Base-by-base conservation (phyloP, 2,113 vertebrate genomes). In the Apus apus region DNA sequence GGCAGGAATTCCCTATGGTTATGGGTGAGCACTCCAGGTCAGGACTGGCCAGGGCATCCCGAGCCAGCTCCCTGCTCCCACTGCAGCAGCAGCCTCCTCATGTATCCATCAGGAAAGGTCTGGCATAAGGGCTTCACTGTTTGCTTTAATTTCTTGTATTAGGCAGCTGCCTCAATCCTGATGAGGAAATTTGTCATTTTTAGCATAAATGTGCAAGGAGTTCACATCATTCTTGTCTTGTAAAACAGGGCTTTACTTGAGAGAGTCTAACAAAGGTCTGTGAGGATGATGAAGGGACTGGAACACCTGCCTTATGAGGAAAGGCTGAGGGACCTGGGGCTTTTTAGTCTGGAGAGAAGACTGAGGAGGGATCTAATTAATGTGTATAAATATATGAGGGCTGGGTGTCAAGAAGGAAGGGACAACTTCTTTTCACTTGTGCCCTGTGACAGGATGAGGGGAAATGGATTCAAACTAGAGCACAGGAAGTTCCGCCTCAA, bases 11-110 rank as follows among this genome's bases (percentile, higher is more conserved):
- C 27, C 19, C 38, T 29, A 51, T 11, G 30, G 7, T 22, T 11
- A 5, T 13, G 51, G 0, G 5, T 18, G 53, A 27, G 48, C 6
- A 0, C 67, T 65, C n/a, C 1, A 5, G 50, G 23, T 19, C 17
- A 11, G 15, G 26, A 5, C 72, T 70, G 7, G 48, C 4, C 4
- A 13, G 40, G 40, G 14, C 34, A 23, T 57, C 58, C 38, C 8
- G 11, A 56, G 46, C 60, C 18, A 6, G 51, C 19, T 27, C 48
- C 48, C 26, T n/a, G 50, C 58, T 36, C 1, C 40, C 56, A 0
- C 29, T 60, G 56, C 54, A 34, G 46, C 13, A 60, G 25, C 72
- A 22, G 34, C 51, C 46, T 53, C 43, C 40, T 62, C 4, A 0
- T 7, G 30, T 40, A 15, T 36, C 46, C 27, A 2, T 56, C 38